Evolutionary conservation across 2,888 invertebrate species (phyloP), one percentile per base, ranked within the genome.

Genomic region (Nipponacmea schrenckii): DNA sequence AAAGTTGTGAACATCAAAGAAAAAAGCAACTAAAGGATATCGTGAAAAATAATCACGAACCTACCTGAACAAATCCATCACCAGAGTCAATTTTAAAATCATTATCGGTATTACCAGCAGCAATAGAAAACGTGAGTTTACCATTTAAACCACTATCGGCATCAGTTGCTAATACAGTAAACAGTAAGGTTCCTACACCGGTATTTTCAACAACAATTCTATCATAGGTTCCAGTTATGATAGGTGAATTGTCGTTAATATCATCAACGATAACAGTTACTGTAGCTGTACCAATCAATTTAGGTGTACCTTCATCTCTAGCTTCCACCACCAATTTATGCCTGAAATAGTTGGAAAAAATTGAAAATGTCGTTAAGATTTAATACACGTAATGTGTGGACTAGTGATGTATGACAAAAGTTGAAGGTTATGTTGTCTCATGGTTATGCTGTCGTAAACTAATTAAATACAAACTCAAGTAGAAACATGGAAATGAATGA

Each of bases 231-330:
- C 83, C 81, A 17, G 65, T 69, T 15, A 84, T 77, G 12, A 75
- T 70, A 7, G 86, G 86, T 27, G 66, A 56, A 70, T 84, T 82
- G 71, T 86, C 85, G 72, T 86, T 86, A n/a, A 81, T 79, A 67
- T 84, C 83, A 24, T 67, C 71, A 15, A 86, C 66, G 2, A 74
- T 31, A 2, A 86, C 74, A 14, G 81, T 84, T 26, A 85, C 73
- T 5, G 83, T 85, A 12, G 80, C 79, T 1, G 80, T 83, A 10
- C 80, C 83, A 10, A 81, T 82, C 10, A 77, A 68, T 1, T 73
- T 67, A 5, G 73, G 65, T 0, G 70, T 70, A 10, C 82, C 81
- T 56, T 76, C 73, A 68, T 86, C 86, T 4, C 74, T 76, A 15
- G 84, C 85, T 27, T 70, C 63, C 5, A 85, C 72, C 14, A 69